phyloP scores from a whole-genome alignment of 2,113 vertebrate genomes.

The Malurus alboscapulatus region DNA sequence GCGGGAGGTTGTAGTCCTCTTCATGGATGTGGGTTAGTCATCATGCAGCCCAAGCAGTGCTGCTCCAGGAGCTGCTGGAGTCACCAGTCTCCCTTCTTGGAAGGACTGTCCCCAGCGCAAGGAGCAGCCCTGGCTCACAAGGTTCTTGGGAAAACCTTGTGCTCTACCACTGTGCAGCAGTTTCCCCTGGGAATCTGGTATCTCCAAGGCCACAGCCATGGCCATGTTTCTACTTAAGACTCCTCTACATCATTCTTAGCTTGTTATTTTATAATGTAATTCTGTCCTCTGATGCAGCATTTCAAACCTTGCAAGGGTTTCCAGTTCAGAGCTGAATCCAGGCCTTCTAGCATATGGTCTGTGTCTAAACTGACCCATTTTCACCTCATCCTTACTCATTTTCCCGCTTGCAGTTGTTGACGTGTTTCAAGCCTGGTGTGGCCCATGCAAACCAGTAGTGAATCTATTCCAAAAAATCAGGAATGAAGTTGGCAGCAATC shows the following conservation, averaged over 20 bases:
- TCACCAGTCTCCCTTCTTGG: not conserved
- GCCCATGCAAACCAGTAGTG: constrained; percentile 88
- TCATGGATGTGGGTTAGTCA: not conserved
- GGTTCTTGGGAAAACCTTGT: not conserved
- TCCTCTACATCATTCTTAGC: not conserved
- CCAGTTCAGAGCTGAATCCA: not conserved
- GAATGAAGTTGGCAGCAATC: constrained; percentile 82
- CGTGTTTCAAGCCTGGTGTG: constrained; percentile 91
- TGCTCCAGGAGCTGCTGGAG: not conserved
- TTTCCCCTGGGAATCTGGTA: not conserved
- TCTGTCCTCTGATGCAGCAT: not conserved
- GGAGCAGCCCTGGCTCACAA: not conserved
- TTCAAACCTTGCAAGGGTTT: not conserved
- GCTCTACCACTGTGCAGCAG: not conserved
- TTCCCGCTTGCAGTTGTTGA: constrained; percentile 82
- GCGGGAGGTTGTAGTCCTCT: not conserved
- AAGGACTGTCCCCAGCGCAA: not conserved
- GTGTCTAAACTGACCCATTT: not conserved
- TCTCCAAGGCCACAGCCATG: not conserved
- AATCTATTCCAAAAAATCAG: constrained; percentile 91
- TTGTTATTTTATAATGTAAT: not conserved
- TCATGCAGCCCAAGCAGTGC: not conserved
- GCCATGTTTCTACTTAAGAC: not conserved
- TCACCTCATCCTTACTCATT: not conserved
- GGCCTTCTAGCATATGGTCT: not conserved